Base-by-base conservation (phyloP, 1,140 invertebrate species). In the Caenorhabditis latens region DNA sequence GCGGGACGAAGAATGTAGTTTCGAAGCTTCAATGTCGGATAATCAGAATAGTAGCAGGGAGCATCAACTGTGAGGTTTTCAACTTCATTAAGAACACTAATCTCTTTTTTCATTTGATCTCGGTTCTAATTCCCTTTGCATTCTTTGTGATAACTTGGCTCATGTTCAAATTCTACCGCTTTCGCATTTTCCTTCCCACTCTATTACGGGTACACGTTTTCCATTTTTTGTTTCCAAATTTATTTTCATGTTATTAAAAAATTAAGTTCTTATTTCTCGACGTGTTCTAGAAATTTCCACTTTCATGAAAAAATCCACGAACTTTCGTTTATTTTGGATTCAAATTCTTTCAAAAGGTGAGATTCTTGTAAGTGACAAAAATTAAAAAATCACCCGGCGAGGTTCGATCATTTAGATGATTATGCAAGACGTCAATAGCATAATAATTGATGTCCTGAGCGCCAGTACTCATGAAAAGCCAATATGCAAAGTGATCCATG, bases 391-490 rank as follows among this genome's bases (percentile, higher is more conserved):
- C 9, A 63, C n/a, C n/a, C 9, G n/a, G 14, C 24, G 61, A 63
- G 32, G 24, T 79, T 48, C 7, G 71, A 79, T 79, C n/a, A 50
- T 79, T 50, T 43, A 79, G 71, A 79, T 79, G 43, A 79, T 79
- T 79, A 79, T 79, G 46, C 43, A 79, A 79, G 71, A 79, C 71
- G 71, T 79, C 46, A 53, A 79, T 24, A 79, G 46, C 71, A 79
- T 79, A 79, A 79, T 79, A 79, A 79, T 79, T 79, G 71, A 79
- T 79, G 71, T 79, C 71, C 71, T 79, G 71, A 79, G 71, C 46
- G 71, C 24, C 42, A 79, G 71, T 24, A 79, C 71, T 79, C 71
- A 79, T 50, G 71, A 79, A 79, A 79, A 50, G 46, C 40, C 46
- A 53, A 13, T 79, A 43, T 79, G 46, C 71, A 53, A 79, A 79